These are phyloP conservation scores for Brachionus plicatilis DNA, from an alignment of 1,140 invertebrate species.

Conservation along the genomic window DNA sequence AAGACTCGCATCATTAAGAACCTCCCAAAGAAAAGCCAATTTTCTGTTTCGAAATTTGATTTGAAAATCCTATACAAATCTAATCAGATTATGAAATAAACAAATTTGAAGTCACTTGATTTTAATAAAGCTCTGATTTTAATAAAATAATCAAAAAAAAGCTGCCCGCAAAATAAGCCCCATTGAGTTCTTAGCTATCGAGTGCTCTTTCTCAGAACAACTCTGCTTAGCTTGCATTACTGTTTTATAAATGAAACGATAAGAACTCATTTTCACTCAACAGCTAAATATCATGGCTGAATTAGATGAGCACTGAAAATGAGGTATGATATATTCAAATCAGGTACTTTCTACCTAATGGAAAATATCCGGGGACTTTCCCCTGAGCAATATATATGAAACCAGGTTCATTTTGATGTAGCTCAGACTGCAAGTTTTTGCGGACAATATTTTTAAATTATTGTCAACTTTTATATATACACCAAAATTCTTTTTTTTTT, in stretches of 20 bases:
- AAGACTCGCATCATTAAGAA: no score
- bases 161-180: conserved; percentile 33
- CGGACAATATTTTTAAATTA: not conserved
- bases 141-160: not conserved
- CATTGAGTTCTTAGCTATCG: conserved; percentile 30
- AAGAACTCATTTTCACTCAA: conserved; percentile 31
- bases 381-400: conserved; percentile 31
- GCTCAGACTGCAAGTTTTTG: conserved; percentile 38
- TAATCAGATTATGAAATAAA: no score
- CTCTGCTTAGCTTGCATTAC: conserved; percentile 37
- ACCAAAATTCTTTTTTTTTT: not conserved
- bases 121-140: no score
- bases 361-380: conserved; percentile 34
- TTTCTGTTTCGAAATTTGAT: no score
- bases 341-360: conserved; percentile 30
- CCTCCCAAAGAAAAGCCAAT: no score
- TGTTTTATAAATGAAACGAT: conserved; percentile 9
- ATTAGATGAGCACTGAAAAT: conserved; percentile 6
- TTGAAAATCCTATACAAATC: no score
- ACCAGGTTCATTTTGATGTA: conserved; percentile 27
- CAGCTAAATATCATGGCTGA: conserved; percentile 35
- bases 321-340: conserved; percentile 33
- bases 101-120: no score
- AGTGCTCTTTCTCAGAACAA: not conserved
- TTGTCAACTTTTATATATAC: not conserved